These are phyloP conservation scores for Zaprionus taronus DNA, from an alignment of 1,140 invertebrate genomes.

Conservation along the genomic window DNA sequence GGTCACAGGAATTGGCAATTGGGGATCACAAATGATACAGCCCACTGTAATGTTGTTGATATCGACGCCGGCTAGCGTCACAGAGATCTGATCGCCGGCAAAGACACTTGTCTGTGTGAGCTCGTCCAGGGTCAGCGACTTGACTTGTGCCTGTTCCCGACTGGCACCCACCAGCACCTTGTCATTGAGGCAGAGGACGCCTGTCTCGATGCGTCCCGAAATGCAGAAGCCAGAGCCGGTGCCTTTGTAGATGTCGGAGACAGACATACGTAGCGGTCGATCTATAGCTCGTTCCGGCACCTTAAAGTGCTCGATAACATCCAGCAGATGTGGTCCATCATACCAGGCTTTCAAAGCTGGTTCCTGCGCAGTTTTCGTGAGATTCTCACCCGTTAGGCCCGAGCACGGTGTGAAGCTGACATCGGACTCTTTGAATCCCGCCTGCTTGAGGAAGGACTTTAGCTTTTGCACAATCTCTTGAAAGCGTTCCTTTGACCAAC, in stretches of 20 bases:
- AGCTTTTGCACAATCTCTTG: conserved; percentile 94
- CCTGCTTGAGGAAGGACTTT: conserved; percentile 95
- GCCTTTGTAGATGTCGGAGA: conserved; percentile 98
- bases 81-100: conserved; percentile 96
- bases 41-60: conserved; percentile 94
- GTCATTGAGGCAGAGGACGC: conserved; percentile 93
- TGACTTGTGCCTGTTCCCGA: conserved; percentile 91
- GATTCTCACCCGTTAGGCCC: conserved; percentile 97
- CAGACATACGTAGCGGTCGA: conserved; percentile 95
- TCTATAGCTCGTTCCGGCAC: conserved; percentile 93
- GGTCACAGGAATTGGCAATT: conserved; percentile 91
- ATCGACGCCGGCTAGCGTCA: conserved; percentile 93
- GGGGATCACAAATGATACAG: conserved; percentile 93
- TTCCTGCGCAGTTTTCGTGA: conserved; percentile 89
- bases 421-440: conserved; percentile 96
- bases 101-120: conserved; percentile 90
- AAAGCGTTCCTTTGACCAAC: conserved; percentile 93
- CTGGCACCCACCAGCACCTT: conserved; percentile 95
- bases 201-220: conserved; percentile 95
- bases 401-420: conserved; percentile 97
- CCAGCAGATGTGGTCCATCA: conserved; percentile 91
- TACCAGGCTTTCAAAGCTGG: conserved; percentile 92
- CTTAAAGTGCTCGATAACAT: conserved; percentile 94
- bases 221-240: conserved; percentile 94
- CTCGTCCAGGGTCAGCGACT: conserved; percentile 91